Conservation (phyloP, 2,888 invertebrate species). For the Hydropsyche betteni region DNA sequence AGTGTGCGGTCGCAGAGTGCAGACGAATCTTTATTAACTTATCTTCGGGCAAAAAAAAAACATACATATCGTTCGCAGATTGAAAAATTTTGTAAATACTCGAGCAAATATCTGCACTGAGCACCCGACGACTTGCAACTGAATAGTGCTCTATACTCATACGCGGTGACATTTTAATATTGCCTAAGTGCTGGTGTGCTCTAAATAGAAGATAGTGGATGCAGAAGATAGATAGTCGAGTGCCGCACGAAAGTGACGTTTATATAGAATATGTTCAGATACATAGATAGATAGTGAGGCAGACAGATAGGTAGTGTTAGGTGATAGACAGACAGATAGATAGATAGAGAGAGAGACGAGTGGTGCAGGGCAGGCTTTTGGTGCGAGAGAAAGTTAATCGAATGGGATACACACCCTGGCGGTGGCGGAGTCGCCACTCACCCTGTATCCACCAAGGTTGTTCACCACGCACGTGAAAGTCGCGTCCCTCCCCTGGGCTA, state of each 20-base stretch:
- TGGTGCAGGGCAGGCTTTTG: conserved; percentile 46
- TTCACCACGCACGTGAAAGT: conserved; percentile 87
- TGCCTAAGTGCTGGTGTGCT: conserved; percentile 50
- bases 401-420: conserved; percentile 82
- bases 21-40: neutral
- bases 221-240: conserved; percentile 44
- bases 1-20: conserved; percentile 8
- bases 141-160: conserved; percentile 44
- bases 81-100: neutral
- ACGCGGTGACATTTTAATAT: conserved; percentile 44
- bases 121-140: conserved; percentile 11
- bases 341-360: conserved; percentile 47
- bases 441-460: conserved; percentile 86
- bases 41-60: too few relatives aligned
- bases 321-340: conserved; percentile 38
- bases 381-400: conserved; percentile 43
- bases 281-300: conserved; percentile 38
- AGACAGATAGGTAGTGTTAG: conserved; percentile 31
- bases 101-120: conserved; percentile 6
- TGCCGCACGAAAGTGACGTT: conserved; percentile 27
- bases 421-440: conserved; percentile 88
- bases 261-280: conserved; percentile 11
- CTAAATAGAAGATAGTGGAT: conserved; percentile 50
- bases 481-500: conserved; percentile 83
- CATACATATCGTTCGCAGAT: too few relatives aligned